Evolutionary conservation across 1,140 invertebrate species (phyloP).

Genomic region (Hyposmocoma kahamanoa): DNA sequence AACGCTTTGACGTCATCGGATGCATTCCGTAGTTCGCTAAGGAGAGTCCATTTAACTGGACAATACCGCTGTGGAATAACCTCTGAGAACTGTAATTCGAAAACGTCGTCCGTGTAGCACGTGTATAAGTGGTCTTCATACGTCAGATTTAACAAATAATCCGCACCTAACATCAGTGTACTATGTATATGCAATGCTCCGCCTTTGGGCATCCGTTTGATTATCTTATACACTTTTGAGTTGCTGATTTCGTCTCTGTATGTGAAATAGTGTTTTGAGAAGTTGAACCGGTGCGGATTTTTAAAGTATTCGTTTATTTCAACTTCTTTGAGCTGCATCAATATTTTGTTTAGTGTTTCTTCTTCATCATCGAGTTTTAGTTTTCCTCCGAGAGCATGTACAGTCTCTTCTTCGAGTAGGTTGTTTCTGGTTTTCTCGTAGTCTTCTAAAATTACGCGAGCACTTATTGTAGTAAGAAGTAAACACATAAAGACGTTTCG

Average conservation of each 20-base stretch:
- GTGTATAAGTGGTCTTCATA: conserved; percentile 82
- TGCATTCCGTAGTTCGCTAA: conserved; percentile 73
- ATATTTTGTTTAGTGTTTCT: conserved; percentile 74
- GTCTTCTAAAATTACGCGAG: conserved; percentile 20
- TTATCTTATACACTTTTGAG: conserved; percentile 80
- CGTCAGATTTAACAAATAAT: conserved; percentile 81
- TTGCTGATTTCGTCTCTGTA: conserved; percentile 77
- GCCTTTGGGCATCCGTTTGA: conserved; percentile 82
- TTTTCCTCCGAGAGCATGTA: conserved; percentile 56
- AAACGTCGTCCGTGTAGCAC: conserved; percentile 65
- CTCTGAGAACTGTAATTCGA: conserved; percentile 52
- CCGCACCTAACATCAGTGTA: conserved; percentile 76
- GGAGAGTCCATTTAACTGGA: conserved; percentile 73
- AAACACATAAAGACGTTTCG: neutral
- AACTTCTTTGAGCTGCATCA: conserved; percentile 78
- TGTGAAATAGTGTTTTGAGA: conserved; percentile 80
- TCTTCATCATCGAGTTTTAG: conserved; percentile 74
- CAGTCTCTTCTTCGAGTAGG: conserved; percentile 40
- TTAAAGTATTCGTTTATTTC: conserved; percentile 76
- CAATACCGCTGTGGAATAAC: conserved; percentile 43
- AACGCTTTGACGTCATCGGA: conserved; percentile 65
- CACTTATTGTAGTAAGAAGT: conserved; percentile 3
- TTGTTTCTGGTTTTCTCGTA: conserved; percentile 26
- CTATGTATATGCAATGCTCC: conserved; percentile 83
- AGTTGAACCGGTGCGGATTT: conserved; percentile 75